Evolutionary conservation across 2,888 invertebrate genomes (phyloP), one percentile per base, ranked within the genome.

Genomic region (Ichneumoninae sp.): DNA sequence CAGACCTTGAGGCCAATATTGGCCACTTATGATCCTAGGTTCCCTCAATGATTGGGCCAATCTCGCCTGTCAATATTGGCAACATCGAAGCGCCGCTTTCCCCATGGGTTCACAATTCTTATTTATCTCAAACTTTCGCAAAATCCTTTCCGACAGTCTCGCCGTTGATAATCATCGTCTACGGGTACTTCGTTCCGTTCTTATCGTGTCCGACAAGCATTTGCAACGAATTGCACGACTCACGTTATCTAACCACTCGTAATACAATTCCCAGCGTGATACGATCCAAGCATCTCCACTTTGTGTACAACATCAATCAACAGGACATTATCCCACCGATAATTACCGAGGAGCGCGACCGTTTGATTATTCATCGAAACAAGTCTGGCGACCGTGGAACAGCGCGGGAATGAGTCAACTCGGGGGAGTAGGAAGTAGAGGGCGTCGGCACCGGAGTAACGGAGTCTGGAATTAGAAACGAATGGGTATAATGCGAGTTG

Each of bases 311-410:
- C 33, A 77, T 69, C 66, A 57, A 50, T 50, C 76, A 65, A 70
- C 47, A 47, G 30, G 40, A 13, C 57, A 72, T 72, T 50, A 54
- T 54, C 50, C 47, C 50, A 69, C 40, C 22, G 72, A 72, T 60
- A 72, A 68, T 82, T 69, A 66, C 68, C 22, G 40, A 22, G 65
- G 66, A 76, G 54, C 50, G 70, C 60, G 75, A 81, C 62, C 75
- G 70, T 81, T 81, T 81, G 77, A 82, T 82, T 82, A 69, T 82
- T 72, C 72, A 78, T 78, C 72, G 33, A 62, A 78, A 78, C 57
- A 16, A 50, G 69, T 69, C 69, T 52, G 36, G 54, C 52, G n/a
- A 30, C 70, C 54, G n/a, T 16, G 13, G 30, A 22, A 16, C 33
- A 7, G 19, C 62, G 65, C 40, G 65, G 13, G 57, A 70, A 76